Conservation (phyloP, 2,797 vertebrate species). For the Arremon brunneinucha region DNA sequence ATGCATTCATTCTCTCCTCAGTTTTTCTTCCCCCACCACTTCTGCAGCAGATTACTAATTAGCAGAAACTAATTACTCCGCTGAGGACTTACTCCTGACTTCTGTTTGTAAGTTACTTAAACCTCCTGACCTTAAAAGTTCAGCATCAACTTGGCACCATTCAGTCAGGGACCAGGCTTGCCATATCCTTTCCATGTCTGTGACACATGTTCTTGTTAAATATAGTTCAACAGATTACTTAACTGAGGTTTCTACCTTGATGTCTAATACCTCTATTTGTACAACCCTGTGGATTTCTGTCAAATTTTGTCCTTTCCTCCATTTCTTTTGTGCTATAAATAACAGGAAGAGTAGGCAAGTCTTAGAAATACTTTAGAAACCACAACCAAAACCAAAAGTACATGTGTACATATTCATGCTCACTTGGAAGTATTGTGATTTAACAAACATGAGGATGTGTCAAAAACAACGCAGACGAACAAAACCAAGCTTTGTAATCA, state of each 20-base stretch:
- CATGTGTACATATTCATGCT: background rate
- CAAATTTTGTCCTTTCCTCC: background rate
- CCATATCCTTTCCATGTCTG: background rate
- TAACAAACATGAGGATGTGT: constrained; percentile 39
- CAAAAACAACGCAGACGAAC: constrained; percentile 41
- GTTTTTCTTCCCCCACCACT: background rate
- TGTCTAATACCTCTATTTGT: background rate
- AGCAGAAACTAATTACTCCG: background rate
- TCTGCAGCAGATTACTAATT: background rate
- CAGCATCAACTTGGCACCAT: background rate
- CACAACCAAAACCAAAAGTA: background rate
- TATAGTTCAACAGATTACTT: background rate
- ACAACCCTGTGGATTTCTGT: background rate
- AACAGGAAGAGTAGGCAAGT: background rate
- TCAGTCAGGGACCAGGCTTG: background rate
- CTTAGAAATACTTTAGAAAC: background rate
- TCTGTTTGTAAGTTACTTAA: background rate
- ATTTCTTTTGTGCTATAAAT: background rate
- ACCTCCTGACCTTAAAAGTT: background rate
- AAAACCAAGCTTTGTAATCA: constrained; percentile 51
- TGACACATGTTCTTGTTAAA: background rate
- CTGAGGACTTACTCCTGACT: background rate
- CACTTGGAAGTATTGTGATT: background rate
- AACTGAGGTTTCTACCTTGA: background rate
- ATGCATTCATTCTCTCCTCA: background rate